These are phyloP conservation scores for Nemoura dubitans DNA, from an alignment of 2,888 invertebrate genomes.

Conservation along the genomic window DNA sequence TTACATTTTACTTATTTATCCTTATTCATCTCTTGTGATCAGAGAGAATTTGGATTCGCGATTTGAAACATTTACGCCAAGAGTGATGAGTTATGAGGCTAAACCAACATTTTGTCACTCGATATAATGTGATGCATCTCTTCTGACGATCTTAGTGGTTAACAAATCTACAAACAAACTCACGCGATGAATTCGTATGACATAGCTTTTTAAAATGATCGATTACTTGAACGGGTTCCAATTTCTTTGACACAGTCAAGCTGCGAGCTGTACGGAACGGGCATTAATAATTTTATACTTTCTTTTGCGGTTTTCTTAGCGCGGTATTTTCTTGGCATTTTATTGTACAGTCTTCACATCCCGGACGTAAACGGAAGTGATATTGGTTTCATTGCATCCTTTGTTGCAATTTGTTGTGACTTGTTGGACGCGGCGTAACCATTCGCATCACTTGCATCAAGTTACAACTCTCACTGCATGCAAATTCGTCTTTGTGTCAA, in stretches of 20 bases:
- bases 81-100: background rate
- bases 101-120: constrained; percentile 12
- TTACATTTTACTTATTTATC: too few relatives aligned
- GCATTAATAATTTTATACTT: background rate
- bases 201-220: background rate
- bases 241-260: background rate
- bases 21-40: background rate
- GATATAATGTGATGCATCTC: background rate
- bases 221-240: background rate
- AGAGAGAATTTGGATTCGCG: background rate
- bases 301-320: background rate
- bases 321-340: background rate
- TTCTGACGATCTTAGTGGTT: background rate
- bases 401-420: too few relatives aligned
- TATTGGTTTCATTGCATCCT: background rate
- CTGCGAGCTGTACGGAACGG: background rate
- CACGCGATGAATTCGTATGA: background rate
- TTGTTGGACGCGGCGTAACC: too few relatives aligned
- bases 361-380: background rate
- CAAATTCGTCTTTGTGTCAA: too few relatives aligned
- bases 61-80: background rate
- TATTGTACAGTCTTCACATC: background rate
- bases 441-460: too few relatives aligned
- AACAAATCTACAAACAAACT: constrained; percentile 4
- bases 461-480: too few relatives aligned